Conservation (phyloP, 2,888 invertebrate genomes). For the Drosophila neonasuta region DNA sequence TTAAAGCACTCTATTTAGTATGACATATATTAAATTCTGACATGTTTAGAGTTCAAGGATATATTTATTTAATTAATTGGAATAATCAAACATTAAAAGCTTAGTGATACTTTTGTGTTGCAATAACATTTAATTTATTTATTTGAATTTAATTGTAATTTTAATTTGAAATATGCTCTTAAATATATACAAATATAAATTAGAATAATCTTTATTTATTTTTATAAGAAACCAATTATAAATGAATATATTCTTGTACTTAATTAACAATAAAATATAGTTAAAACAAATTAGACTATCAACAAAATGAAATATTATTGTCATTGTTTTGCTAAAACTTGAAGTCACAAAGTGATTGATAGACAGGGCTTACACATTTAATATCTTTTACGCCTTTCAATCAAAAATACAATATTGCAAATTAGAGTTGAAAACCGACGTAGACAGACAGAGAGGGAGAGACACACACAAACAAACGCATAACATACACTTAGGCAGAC, state of each 20-base stretch:
- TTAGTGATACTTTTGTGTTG: too few relatives aligned
- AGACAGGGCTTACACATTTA: neutral
- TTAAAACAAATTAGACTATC: neutral
- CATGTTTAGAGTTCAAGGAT: too few relatives aligned
- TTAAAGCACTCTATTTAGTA: too few relatives aligned
- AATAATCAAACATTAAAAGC: too few relatives aligned
- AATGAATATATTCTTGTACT: neutral
- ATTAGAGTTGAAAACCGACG: slow-evolving; percentile 6
- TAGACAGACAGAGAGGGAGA: neutral
- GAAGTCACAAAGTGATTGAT: neutral
- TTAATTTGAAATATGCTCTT: too few relatives aligned
- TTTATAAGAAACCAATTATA: too few relatives aligned
- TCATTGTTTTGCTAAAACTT: neutral
- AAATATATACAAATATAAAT: too few relatives aligned
- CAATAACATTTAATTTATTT: too few relatives aligned
- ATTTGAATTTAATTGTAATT: too few relatives aligned
- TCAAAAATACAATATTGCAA: slow-evolving; percentile 16
- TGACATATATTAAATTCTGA: too few relatives aligned
- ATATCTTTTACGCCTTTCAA: slow-evolving; percentile 1
- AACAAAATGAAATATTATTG: neutral
- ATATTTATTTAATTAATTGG: too few relatives aligned
- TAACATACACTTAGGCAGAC: neutral
- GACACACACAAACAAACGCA: neutral
- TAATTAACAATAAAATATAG: neutral
- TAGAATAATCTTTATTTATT: too few relatives aligned